Evolutionary conservation across 2,113 vertebrate genomes (phyloP).

Genomic region (Chitala chitala): DNA sequence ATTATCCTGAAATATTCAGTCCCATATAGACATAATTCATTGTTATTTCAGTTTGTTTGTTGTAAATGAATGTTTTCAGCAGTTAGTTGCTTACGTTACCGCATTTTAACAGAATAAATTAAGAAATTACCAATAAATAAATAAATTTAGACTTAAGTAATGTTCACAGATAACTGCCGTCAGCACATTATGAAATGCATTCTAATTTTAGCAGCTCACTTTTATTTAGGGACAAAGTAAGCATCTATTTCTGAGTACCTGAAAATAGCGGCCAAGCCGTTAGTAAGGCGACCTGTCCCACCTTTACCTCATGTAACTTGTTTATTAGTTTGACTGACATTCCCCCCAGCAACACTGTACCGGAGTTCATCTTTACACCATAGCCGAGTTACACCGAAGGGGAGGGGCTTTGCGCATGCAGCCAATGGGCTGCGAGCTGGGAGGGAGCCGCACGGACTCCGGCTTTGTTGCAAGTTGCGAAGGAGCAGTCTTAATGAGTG

Average conservation of each 20-base stretch:
- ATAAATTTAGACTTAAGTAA: too few relatives aligned
- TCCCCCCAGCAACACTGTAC: conserved; percentile 21
- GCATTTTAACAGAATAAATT: too few relatives aligned
- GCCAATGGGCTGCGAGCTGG: conserved; percentile 57
- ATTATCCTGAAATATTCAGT: too few relatives aligned
- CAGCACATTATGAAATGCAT: too few relatives aligned
- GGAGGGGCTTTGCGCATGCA: conserved; percentile 30
- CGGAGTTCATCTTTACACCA: conserved; percentile 28
- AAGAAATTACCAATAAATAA: too few relatives aligned
- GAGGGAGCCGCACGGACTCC: conserved; percentile 56
- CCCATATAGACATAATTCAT: too few relatives aligned
- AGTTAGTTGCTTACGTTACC: too few relatives aligned
- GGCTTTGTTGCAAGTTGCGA: conserved; percentile 62
- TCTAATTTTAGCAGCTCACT: too few relatives aligned
- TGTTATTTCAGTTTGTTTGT: too few relatives aligned
- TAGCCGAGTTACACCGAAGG: conserved; percentile 30
- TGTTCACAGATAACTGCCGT: too few relatives aligned
- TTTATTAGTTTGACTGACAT: conserved; percentile 41
- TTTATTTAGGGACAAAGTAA: too few relatives aligned
- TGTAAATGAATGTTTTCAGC: too few relatives aligned
- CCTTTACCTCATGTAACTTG: conserved; percentile 5
- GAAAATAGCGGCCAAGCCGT: conserved; percentile 31
- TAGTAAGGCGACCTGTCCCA: conserved; percentile 43
- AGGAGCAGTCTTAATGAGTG: conserved; percentile 56
- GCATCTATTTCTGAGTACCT: conserved; percentile 47